Percentiles rank a stretch among this genome's conserved stretches.
phyloP scores from a whole-genome alignment of 1,140 invertebrate genomes.

The Hylaeus anthracinus region DNA sequence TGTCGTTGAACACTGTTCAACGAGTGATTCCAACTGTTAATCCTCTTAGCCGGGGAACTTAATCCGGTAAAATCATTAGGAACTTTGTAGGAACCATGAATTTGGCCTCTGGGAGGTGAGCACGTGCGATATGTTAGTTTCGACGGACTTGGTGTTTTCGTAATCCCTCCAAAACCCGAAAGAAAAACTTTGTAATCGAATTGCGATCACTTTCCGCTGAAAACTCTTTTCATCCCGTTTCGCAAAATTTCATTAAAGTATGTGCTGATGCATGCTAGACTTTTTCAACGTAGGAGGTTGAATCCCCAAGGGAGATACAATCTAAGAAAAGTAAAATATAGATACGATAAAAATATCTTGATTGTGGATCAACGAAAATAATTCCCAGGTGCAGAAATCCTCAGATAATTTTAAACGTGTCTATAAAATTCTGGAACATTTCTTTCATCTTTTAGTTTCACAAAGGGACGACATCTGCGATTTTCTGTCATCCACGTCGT shows the following conservation, averaged over 20 bases:
- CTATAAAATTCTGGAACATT: too few species aligned
- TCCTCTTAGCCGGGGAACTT: conserved; percentile 53
- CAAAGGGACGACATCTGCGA: background rate
- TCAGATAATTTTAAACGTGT: too few species aligned
- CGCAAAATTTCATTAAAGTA: too few species aligned
- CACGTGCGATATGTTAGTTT: conserved; percentile 42
- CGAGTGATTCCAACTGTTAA: conserved; percentile 45
- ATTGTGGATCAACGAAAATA: too few species aligned
- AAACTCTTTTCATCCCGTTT: too few species aligned
- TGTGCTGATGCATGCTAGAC: too few species aligned
- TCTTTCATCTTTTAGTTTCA: background rate
- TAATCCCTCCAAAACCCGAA: background rate
- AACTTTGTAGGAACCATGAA: conserved; percentile 46
- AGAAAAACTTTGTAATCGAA: background rate
- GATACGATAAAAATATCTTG: too few species aligned
- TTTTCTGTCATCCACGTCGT: background rate
- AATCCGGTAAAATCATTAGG: conserved; percentile 51
- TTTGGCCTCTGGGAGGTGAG: conserved; percentile 40
- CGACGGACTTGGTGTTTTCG: background rate
- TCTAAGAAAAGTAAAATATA: too few species aligned
- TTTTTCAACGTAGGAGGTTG: too few species aligned
- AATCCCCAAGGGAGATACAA: too few species aligned
- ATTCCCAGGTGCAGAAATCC: too few species aligned
- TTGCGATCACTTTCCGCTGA: too few species aligned
- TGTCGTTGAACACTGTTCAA: conserved; percentile 25